Conservation (phyloP, 2,888 invertebrate species). For the Leptinotarsa tumamoca region DNA sequence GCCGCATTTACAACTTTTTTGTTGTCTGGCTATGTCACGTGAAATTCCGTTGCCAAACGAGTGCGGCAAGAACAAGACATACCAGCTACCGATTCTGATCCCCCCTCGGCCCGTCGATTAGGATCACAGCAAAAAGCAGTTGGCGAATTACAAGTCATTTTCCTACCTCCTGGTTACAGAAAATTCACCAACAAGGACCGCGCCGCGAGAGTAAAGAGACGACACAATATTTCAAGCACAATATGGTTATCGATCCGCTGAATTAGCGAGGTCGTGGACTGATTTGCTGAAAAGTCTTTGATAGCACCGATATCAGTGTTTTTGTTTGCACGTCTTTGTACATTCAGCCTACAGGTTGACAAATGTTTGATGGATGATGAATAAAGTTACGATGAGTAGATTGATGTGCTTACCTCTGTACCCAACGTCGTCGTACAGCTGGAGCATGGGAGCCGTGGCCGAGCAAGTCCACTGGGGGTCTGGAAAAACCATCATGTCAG, state of each 20-base stretch:
- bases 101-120: constrained; percentile 52
- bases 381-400: constrained; percentile 16
- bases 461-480: constrained; percentile 72
- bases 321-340: constrained; percentile 21
- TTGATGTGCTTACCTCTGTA: constrained; percentile 70
- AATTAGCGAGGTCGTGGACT: constrained; percentile 21
- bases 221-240: constrained; percentile 23
- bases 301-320: constrained; percentile 27
- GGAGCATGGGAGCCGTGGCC: constrained; percentile 72
- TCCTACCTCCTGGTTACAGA: constrained; percentile 29
- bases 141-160: constrained; percentile 42
- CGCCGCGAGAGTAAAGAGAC: constrained; percentile 52
- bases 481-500: constrained; percentile 72
- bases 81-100: constrained; percentile 27
- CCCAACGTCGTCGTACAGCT: constrained; percentile 75
- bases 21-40: constrained; percentile 64
- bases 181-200: constrained; percentile 52
- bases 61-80: constrained; percentile 36
- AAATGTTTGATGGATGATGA: constrained; percentile 18
- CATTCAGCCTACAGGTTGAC: constrained; percentile 29
- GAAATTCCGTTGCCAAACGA: constrained; percentile 48
- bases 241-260: constrained; percentile 5
- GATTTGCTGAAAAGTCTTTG: constrained; percentile 25
- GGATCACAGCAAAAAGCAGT: constrained; percentile 28
- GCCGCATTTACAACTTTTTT: constrained; percentile 57